These are phyloP conservation scores for Microhierax caerulescens DNA, from an alignment of 2,797 vertebrate genomes.

Conservation along the genomic window DNA sequence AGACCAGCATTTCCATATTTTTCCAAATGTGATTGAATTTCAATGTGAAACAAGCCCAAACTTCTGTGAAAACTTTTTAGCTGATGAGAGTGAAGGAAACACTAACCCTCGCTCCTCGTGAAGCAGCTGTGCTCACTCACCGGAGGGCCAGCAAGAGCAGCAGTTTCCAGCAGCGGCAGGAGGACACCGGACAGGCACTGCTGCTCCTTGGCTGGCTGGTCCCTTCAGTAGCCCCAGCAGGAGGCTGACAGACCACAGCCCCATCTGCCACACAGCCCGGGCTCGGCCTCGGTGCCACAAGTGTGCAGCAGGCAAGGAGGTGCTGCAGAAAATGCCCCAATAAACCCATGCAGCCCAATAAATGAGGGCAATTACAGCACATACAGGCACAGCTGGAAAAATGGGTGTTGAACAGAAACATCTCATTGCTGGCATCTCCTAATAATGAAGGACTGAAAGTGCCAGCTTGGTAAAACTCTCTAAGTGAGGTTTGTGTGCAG, in stretches of 20 bases:
- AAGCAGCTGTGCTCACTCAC: rapidly evolving
- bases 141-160: background rate
- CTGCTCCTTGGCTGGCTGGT: background rate
- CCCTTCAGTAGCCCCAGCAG: rapidly evolving
- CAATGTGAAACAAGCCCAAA: background rate
- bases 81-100: background rate
- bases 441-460: background rate
- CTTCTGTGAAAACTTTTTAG: background rate
- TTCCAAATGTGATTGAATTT: background rate
- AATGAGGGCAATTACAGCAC: background rate
- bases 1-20: background rate
- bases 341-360: background rate
- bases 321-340: background rate
- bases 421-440: background rate
- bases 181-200: background rate
- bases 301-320: background rate
- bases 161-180: background rate
- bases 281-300: rapidly evolving
- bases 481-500: background rate
- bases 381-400: background rate
- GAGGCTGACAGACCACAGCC: background rate
- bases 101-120: background rate
- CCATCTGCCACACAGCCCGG: background rate
- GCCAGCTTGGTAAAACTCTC: background rate
- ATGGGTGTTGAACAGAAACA: background rate